Conservation (phyloP, 2,113 vertebrate species). For the Nymphicus hollandicus region DNA sequence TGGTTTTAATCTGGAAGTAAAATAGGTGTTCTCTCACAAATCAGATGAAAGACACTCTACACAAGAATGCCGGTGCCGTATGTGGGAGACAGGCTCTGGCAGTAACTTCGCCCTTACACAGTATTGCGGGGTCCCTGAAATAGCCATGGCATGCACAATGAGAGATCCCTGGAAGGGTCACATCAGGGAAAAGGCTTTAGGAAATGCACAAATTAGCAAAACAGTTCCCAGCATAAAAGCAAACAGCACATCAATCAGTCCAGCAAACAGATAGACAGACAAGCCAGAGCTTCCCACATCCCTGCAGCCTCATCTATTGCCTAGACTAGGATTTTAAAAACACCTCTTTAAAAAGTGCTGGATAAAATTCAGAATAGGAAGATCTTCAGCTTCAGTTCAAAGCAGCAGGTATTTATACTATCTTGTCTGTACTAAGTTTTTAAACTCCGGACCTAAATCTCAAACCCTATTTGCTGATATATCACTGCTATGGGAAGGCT, state of each 20-base stretch:
- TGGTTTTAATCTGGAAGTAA: neutral
- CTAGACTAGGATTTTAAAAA: conserved; percentile 20
- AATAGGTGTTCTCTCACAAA: neutral
- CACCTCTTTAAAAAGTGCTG: neutral
- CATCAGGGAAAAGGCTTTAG: neutral
- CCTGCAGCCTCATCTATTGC: neutral
- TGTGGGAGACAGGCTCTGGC: neutral
- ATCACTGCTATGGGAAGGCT: neutral
- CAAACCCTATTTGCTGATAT: neutral
- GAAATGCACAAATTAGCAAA: neutral
- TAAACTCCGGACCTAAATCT: neutral
- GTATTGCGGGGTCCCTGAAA: neutral
- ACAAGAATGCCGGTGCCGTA: neutral
- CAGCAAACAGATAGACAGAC: neutral
- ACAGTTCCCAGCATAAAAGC: neutral
- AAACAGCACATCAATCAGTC: neutral
- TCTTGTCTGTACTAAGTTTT: neutral
- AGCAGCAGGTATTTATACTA: neutral
- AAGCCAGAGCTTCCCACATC: neutral
- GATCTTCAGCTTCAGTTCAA: neutral
- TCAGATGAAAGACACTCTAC: neutral
- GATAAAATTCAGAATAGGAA: neutral
- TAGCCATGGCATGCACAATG: neutral
- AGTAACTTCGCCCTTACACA: neutral
- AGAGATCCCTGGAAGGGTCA: neutral